These are phyloP conservation scores for Rattus rattus DNA, from an alignment of 2,113 vertebrate species.

Conservation along the genomic window DNA sequence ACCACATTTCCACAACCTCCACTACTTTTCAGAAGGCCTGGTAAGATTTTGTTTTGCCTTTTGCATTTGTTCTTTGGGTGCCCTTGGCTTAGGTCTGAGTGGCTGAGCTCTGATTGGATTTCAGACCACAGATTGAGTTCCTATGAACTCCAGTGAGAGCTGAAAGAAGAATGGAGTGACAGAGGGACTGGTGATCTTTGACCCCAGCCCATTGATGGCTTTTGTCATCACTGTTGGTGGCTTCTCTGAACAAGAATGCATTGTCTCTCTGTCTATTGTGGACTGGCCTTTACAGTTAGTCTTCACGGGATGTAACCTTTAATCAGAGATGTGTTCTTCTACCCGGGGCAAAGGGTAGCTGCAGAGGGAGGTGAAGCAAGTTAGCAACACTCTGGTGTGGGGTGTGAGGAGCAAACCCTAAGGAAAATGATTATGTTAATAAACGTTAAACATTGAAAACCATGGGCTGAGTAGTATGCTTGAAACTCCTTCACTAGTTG, in stretches of 20 bases:
- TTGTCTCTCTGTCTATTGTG: slow-evolving; percentile 72
- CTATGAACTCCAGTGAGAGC: slow-evolving; percentile 81
- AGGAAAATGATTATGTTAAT: background rate
- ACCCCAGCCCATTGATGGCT: slow-evolving; percentile 80
- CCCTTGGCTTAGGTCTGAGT: slow-evolving; percentile 68
- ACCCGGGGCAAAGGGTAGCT: slow-evolving; percentile 10
- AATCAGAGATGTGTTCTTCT: slow-evolving; percentile 53
- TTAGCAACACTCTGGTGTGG: background rate
- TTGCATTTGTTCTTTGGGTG: slow-evolving; percentile 69
- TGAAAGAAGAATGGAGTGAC: slow-evolving; percentile 81
- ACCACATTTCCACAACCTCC: background rate
- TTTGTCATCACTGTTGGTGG: slow-evolving; percentile 72
- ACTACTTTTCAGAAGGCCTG: background rate
- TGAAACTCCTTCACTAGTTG: background rate
- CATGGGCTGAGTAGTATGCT: background rate
- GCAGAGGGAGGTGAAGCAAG: slow-evolving; percentile 36
- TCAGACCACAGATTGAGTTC: slow-evolving; percentile 76
- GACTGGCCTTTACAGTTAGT: slow-evolving; percentile 40
- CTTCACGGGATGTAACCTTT: slow-evolving; percentile 58
- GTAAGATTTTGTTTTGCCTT: slow-evolving; percentile 45
- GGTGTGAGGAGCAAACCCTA: background rate
- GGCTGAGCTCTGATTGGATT: slow-evolving; percentile 81
- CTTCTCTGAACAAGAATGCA: slow-evolving; percentile 70
- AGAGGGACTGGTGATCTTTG: slow-evolving; percentile 82
- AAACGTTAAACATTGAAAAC: background rate